A percentile compares a stretch with the other conserved stretches of the same genome.
Conservation (phyloP, 2,113 vertebrate species). For the Coptodon rendalli region DNA sequence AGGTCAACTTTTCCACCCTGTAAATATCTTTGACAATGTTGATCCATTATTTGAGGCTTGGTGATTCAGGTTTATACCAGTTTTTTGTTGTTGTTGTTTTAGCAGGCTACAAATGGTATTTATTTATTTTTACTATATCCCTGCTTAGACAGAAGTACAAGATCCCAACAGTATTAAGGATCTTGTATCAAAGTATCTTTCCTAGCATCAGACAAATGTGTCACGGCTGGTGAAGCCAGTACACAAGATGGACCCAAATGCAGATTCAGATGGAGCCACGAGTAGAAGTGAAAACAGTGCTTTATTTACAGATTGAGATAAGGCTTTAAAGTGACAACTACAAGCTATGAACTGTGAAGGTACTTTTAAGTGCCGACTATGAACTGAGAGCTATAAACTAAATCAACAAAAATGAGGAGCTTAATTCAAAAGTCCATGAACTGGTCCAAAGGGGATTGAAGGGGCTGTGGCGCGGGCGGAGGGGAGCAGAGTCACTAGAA, state of each 20-base stretch:
- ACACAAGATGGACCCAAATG: not conserved
- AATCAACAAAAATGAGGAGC: not conserved
- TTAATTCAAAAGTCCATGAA: not conserved
- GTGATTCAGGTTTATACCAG: not conserved
- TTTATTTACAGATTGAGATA: not conserved
- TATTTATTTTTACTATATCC: accelerated
- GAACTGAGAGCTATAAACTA: not conserved
- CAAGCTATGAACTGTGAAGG: not conserved
- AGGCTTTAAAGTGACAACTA: not conserved
- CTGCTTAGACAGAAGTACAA: not conserved
- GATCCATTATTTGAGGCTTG: not conserved
- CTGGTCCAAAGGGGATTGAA: not conserved
- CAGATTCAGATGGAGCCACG: not conserved
- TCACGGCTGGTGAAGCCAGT: not conserved
- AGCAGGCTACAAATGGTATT: not conserved
- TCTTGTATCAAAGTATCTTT: not conserved
- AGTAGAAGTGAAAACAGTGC: not conserved
- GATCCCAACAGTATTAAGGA: not conserved
- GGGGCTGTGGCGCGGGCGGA: not conserved
- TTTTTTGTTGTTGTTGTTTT: not conserved
- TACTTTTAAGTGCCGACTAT: not conserved
- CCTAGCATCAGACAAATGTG: not conserved
- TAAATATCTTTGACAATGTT: not conserved
- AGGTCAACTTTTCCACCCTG: not conserved
- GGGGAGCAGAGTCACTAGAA: not conserved